Percentiles rank a stretch among this genome's conserved stretches.
These are phyloP conservation scores for Eupeodes luniger DNA, from an alignment of 2,888 invertebrate genomes.

Conservation along the genomic window DNA sequence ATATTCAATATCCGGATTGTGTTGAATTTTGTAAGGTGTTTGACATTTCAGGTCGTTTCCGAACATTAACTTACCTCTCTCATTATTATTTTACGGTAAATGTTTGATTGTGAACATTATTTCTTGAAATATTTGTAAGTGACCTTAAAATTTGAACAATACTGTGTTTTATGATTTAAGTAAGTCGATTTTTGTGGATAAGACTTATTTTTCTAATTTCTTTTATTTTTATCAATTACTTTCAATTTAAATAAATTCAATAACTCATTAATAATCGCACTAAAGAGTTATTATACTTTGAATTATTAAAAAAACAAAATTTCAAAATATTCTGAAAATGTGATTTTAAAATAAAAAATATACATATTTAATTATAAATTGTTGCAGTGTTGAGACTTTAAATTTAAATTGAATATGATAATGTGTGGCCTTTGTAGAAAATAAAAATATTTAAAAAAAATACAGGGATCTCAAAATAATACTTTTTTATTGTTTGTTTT, in stretches of 20 bases:
- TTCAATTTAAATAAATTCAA: background rate
- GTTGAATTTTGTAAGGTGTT: too few species aligned
- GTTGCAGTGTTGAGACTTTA: conserved; percentile 1
- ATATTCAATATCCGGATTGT: too few species aligned
- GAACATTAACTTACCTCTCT: too few species aligned
- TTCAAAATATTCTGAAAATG: conserved; percentile 77
- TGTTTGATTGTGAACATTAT: too few species aligned
- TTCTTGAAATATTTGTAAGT: too few species aligned
- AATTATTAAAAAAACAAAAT: background rate
- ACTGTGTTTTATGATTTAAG: too few species aligned
- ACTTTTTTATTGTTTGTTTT: background rate
- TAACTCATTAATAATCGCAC: conserved; percentile 50
- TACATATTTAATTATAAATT: conserved; percentile 2
- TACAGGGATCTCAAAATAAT: conserved; percentile 70
- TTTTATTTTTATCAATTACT: too few species aligned
- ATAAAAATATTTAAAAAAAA: conserved; percentile 15
- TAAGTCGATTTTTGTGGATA: too few species aligned
- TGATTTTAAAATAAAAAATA: conserved; percentile 57
- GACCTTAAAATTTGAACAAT: too few species aligned
- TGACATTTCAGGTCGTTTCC: too few species aligned
- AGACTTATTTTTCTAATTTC: too few species aligned
- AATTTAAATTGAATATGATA: conserved; percentile 48
- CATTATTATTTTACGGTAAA: too few species aligned
- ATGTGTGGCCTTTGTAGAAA: conserved; percentile 28
- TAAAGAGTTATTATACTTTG: background rate